Evolutionary conservation across 2,888 invertebrate species (phyloP).

Genomic region (Calameuta pallipes): DNA sequence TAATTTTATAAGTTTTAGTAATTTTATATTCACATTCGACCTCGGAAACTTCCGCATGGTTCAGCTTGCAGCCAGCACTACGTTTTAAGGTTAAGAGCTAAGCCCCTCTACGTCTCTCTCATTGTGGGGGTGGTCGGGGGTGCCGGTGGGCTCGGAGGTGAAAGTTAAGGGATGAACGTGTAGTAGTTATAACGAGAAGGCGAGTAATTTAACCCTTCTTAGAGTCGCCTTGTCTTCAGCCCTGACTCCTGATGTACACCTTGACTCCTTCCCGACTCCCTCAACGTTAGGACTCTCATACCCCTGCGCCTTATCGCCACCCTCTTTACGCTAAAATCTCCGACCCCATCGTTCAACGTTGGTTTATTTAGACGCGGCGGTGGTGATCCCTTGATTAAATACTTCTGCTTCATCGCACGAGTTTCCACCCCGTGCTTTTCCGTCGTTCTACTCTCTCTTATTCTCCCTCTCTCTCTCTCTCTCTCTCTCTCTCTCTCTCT

Average conservation of each 20-base stretch:
- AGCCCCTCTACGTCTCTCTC: neutral
- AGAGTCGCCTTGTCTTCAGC: conserved; percentile 51
- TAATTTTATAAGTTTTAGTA: neutral
- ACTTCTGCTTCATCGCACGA: conserved; percentile 46
- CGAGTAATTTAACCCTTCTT: conserved; percentile 58
- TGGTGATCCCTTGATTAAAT: conserved; percentile 60
- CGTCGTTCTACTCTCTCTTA: neutral
- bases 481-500: neutral
- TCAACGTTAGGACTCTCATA: conserved; percentile 16
- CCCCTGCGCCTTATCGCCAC: conserved; percentile 45
- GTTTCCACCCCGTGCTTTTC: conserved; percentile 18
- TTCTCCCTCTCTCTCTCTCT: conserved; percentile 16
- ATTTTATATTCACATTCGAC: neutral
- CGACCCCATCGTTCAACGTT: conserved; percentile 56
- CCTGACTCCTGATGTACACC: conserved; percentile 5
- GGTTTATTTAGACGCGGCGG: conserved; percentile 54
- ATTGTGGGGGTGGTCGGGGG: conserved; percentile 10
- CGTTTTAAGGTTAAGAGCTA: neutral
- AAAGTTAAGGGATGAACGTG: conserved; percentile 23
- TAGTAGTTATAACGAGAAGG: conserved; percentile 52
- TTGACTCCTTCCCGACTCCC: conserved; percentile 16
- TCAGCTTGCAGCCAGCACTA: neutral
- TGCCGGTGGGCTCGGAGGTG: conserved; percentile 16
- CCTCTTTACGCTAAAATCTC: conserved; percentile 50
- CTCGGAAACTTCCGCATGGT: neutral